Evolutionary conservation across 35 echinoderm and acorn worm species (phyloP).

Genomic region (Chiridota heheva): DNA sequence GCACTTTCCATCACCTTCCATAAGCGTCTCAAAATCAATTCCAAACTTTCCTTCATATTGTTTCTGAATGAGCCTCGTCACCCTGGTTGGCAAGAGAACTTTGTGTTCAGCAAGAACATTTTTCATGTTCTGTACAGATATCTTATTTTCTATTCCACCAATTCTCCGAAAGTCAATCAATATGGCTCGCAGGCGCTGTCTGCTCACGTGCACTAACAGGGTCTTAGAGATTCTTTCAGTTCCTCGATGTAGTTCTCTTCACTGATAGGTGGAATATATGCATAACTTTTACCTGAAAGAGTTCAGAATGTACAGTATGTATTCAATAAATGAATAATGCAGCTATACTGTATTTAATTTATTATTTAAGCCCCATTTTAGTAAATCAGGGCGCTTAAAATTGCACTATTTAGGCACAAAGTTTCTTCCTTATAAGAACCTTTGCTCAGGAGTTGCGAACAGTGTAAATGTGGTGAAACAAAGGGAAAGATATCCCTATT

Average conservation of each 20-base stretch:
- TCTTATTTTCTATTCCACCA: slow-evolving; percentile 55
- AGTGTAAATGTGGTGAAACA: too few species aligned
- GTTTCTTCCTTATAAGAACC: too few species aligned
- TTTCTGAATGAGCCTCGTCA: slow-evolving; percentile 53
- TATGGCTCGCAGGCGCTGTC: slow-evolving; percentile 78
- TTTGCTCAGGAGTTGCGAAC: too few species aligned
- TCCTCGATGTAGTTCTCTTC: slow-evolving; percentile 56
- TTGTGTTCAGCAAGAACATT: slow-evolving; percentile 70
- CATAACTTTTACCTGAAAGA: slow-evolving; percentile 33
- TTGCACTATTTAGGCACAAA: too few species aligned
- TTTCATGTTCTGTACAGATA: slow-evolving; percentile 44
- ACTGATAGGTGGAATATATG: slow-evolving; percentile 39
- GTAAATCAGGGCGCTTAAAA: too few species aligned
- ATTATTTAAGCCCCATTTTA: too few species aligned
- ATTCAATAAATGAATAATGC: too few species aligned
- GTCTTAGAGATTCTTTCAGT: slow-evolving; percentile 55
- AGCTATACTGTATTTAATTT: too few species aligned
- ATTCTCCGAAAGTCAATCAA: slow-evolving; percentile 67
- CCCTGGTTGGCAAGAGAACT: slow-evolving; percentile 53
- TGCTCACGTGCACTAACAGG: slow-evolving; percentile 61
- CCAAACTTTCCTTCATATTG: slow-evolving; percentile 77
- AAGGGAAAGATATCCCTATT: too few species aligned
- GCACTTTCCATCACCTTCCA: slow-evolving; percentile 92
- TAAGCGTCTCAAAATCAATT: slow-evolving; percentile 79
- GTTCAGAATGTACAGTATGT: too few species aligned